A percentile compares a stretch with the other conserved stretches of the same genome.
These are phyloP conservation scores for Drosophila yooni DNA, from an alignment of 2,888 invertebrate species.

Conservation along the genomic window DNA sequence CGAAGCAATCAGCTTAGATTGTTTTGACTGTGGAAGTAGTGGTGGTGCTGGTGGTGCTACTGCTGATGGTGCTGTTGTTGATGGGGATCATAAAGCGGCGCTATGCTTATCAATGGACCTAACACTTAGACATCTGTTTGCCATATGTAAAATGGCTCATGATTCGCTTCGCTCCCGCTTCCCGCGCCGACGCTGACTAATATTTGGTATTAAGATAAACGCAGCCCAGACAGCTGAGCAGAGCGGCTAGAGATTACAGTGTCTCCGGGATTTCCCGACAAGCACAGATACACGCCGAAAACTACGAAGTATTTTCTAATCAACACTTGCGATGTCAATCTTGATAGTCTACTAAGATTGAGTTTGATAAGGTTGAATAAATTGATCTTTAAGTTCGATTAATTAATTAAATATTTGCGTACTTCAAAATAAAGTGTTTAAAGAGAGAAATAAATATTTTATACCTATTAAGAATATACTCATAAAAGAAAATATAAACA, in stretches of 20 bases:
- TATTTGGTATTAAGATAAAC: slow-evolving; percentile 51
- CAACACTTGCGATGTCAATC: background rate
- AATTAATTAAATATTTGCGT: background rate
- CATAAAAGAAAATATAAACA: no score
- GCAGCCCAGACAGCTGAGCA: slow-evolving; percentile 32
- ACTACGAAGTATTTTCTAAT: background rate
- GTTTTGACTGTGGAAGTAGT: slow-evolving; percentile 60
- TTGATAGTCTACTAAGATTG: background rate
- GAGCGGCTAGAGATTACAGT: slow-evolving; percentile 21
- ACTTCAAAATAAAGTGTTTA: background rate
- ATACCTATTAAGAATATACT: no score
- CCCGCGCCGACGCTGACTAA: slow-evolving; percentile 40
- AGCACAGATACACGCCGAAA: background rate
- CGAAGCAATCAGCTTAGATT: slow-evolving; percentile 67
- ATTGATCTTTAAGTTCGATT: background rate
- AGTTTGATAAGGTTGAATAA: background rate
- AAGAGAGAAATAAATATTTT: no score
- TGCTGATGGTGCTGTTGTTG: slow-evolving; percentile 1
- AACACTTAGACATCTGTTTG: slow-evolving; percentile 36
- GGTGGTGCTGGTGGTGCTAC: slow-evolving; percentile 4
- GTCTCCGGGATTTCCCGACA: slow-evolving; percentile 52
- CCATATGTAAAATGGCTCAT: slow-evolving; percentile 37
- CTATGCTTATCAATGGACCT: slow-evolving; percentile 58
- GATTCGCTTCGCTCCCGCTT: slow-evolving; percentile 5
- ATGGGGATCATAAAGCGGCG: slow-evolving; percentile 39